These are phyloP conservation scores for Epinotia bilunana DNA, from an alignment of 2,888 invertebrate species.

Conservation along the genomic window DNA sequence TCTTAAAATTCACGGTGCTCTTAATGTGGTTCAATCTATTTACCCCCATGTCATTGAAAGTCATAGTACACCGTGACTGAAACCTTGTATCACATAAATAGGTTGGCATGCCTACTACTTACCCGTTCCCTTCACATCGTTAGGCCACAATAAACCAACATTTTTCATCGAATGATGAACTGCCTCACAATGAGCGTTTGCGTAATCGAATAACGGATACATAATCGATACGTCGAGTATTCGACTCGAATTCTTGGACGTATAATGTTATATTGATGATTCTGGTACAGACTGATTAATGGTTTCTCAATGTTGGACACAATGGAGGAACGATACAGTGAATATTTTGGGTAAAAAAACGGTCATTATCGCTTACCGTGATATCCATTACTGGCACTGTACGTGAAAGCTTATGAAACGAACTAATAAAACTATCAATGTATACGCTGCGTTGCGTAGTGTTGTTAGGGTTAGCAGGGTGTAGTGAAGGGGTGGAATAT, in stretches of 20 bases:
- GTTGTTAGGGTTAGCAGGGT: constrained; percentile 34
- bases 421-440: constrained; percentile 49
- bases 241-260: constrained; percentile 81
- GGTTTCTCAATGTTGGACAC: constrained; percentile 74
- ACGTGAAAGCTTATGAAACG: not conserved
- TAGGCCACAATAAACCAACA: constrained; percentile 64
- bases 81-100: too few species aligned
- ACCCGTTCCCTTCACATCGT: constrained; percentile 46
- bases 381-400: constrained; percentile 56
- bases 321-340: constrained; percentile 69
- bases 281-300: constrained; percentile 83
- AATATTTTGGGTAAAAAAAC: constrained; percentile 57
- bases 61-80: too few species aligned
- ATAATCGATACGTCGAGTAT: constrained; percentile 78
- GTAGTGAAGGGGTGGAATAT: constrained; percentile 60
- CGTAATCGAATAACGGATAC: constrained; percentile 80
- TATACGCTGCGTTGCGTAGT: constrained; percentile 43
- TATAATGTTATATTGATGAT: constrained; percentile 83
- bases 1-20: too few species aligned
- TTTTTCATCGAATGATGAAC: constrained; percentile 74
- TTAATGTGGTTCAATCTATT: too few species aligned
- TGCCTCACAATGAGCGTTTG: constrained; percentile 69
- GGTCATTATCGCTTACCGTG: constrained; percentile 22
- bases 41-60: too few species aligned
- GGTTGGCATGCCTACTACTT: constrained; percentile 46